Evolutionary conservation across 2,113 vertebrate genomes (phyloP).

Genomic region (Pseudolaguvia tuberculata): DNA sequence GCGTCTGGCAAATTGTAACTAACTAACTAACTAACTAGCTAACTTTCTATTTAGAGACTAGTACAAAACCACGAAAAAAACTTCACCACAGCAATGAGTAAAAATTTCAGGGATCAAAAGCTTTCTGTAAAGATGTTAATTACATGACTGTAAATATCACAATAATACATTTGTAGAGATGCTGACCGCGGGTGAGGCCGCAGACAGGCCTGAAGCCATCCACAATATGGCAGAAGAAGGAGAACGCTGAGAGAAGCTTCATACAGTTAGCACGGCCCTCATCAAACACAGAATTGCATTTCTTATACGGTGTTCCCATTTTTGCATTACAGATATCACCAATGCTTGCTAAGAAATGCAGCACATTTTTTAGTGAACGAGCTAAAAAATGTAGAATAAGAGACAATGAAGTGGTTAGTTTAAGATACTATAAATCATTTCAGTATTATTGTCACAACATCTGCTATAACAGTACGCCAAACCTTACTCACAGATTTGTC

Average conservation of each 20-base stretch:
- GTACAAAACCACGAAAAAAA: too few relatives aligned
- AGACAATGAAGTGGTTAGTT: neutral
- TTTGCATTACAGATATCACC: slow-evolving; percentile 73
- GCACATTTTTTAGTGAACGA: slow-evolving; percentile 69
- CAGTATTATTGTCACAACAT: neutral
- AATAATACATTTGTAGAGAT: slow-evolving; percentile 36
- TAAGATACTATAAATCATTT: neutral
- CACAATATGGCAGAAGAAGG: slow-evolving; percentile 73
- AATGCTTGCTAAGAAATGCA: slow-evolving; percentile 72
- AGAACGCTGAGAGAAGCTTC: slow-evolving; percentile 57
- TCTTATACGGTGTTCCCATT: slow-evolving; percentile 70
- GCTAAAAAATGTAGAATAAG: slow-evolving; percentile 59
- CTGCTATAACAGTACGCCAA: neutral
- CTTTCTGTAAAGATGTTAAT: slow-evolving; percentile 36
- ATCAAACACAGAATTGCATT: slow-evolving; percentile 68
- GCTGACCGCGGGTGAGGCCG: slow-evolving; percentile 60
- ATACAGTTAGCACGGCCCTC: slow-evolving; percentile 66
- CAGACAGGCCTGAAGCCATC: slow-evolving; percentile 73
- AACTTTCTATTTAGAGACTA: too few relatives aligned
- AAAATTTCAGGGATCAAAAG: neutral
- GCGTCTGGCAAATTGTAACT: too few relatives aligned
- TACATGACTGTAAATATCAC: slow-evolving; percentile 12
- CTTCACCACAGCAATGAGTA: slow-evolving; percentile 13
- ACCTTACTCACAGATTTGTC: slow-evolving; percentile 71
- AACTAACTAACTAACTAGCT: too few relatives aligned